Conservation (phyloP, 2,888 invertebrate species). For the Himalopsyche kuldschensis region DNA sequence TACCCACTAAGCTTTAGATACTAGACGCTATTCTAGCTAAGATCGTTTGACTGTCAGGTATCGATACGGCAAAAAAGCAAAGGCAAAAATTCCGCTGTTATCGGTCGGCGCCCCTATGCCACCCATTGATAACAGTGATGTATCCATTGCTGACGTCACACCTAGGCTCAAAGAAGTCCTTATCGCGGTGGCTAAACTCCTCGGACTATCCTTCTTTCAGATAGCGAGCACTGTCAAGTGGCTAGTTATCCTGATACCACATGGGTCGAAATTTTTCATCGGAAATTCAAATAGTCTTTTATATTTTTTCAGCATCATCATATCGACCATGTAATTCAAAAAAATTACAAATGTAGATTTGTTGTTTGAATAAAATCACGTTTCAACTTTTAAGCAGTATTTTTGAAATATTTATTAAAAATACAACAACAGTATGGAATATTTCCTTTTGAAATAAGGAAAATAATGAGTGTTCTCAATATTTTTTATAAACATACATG, state of each 20-base stretch:
- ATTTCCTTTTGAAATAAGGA: no score
- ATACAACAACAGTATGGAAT: no score
- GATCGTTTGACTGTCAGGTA: background rate
- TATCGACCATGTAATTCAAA: no score
- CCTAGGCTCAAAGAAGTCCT: slow-evolving; percentile 1
- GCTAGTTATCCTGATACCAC: background rate
- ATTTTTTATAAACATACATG: no score
- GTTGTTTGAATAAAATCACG: no score
- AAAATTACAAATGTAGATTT: no score
- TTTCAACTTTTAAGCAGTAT: no score
- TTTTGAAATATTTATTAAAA: no score
- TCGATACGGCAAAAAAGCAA: background rate
- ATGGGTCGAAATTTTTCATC: background rate
- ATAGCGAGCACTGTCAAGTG: background rate
- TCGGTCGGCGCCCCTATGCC: background rate
- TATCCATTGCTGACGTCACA: slow-evolving; percentile 1
- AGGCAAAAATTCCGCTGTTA: background rate
- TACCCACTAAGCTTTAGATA: no score
- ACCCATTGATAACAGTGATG: background rate
- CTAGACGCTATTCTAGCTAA: background rate
- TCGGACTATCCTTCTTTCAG: background rate
- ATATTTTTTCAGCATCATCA: no score
- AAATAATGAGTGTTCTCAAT: no score
- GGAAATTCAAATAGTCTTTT: no score
- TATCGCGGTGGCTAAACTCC: background rate